Percentiles rank a stretch among this genome's conserved stretches.
Conservation (phyloP, 2,888 invertebrate genomes). For the Hypselothyrea guttata region DNA sequence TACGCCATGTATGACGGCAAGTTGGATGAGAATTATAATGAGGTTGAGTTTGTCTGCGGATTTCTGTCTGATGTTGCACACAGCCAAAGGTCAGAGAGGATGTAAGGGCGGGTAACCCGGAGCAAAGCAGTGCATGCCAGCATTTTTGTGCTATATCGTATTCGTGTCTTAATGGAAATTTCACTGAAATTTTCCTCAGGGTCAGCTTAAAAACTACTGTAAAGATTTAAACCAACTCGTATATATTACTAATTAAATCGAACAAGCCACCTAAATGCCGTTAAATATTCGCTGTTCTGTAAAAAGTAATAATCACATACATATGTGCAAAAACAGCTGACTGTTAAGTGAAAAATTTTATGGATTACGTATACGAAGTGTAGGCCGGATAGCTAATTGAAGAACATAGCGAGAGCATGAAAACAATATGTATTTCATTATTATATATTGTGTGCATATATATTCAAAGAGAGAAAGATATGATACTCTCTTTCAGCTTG, state of each 20-base stretch:
- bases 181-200: conserved; percentile 47
- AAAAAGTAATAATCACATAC: too few species aligned
- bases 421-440: neutral
- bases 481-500: too few species aligned
- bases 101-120: conserved; percentile 22
- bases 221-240: too few species aligned
- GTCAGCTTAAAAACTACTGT: too few species aligned
- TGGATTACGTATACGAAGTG: conserved; percentile 67
- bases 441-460: too few species aligned
- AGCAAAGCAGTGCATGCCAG: conserved; percentile 30
- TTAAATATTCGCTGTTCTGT: too few species aligned
- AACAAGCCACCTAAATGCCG: too few species aligned
- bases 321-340: too few species aligned
- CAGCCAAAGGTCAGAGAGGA: conserved; percentile 48
- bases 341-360: conserved; percentile 1
- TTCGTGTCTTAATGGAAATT: conserved; percentile 39
- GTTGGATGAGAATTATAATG: conserved; percentile 56
- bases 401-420: neutral
- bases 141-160: neutral
- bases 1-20: conserved; percentile 35
- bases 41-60: conserved; percentile 50
- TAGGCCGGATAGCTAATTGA: conserved; percentile 47
- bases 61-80: conserved; percentile 36
- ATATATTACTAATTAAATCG: too few species aligned
- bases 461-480: neutral